Evolutionary conservation across 2,113 vertebrate genomes (phyloP).

Genomic region (Sus scrofa): T2T-Sscrofa CM000812.6:85251001-85251500

Average conservation of each 20-base stretch:
- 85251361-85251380: not conserved
- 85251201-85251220: not conserved
- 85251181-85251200: not conserved
- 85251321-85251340: not conserved
- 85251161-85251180: not conserved
- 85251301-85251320: not conserved
- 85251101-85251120: not conserved
- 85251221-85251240: not conserved
- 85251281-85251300: not conserved
- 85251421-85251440: not conserved
- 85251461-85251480: not conserved
- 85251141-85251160: not conserved
- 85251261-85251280: not conserved
- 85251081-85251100: not conserved
- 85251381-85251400: not conserved
- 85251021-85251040: not conserved
- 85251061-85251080: not conserved
- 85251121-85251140: conserved; percentile 15
- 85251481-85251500: not conserved
- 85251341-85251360: not conserved
- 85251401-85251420: not conserved
- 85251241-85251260: not conserved
- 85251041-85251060: not conserved
- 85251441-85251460: not conserved
- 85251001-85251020: not conserved